These are phyloP conservation scores for Scatophagus argus DNA, from an alignment of 2,113 vertebrate species.

Conservation along the genomic window DNA sequence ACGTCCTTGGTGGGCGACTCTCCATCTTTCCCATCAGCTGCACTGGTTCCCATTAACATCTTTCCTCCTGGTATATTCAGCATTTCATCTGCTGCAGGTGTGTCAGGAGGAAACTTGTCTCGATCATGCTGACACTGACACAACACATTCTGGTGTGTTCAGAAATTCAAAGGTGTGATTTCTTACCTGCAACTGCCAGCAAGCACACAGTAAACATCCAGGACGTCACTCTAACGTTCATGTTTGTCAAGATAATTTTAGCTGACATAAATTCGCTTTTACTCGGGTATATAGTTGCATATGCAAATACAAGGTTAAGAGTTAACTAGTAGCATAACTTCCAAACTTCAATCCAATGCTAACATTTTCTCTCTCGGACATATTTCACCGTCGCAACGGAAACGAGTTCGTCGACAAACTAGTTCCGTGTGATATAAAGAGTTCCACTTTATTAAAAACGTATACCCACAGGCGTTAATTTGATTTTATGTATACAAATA, in stretches of 20 bases:
- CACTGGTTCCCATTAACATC: slow-evolving; percentile 87
- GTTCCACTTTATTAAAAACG: slow-evolving; percentile 28
- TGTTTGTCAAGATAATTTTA: neutral
- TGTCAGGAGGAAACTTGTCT: neutral
- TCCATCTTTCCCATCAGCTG: slow-evolving; percentile 82
- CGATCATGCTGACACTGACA: neutral
- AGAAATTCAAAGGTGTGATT: neutral
- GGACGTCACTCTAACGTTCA: neutral
- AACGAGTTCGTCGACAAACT: slow-evolving; percentile 9
- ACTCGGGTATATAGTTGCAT: neutral
- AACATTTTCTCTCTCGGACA: slow-evolving; percentile 8
- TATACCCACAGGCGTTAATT: neutral
- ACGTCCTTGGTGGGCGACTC: slow-evolving; percentile 84
- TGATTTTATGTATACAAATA: neutral
- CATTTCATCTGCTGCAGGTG: slow-evolving; percentile 73
- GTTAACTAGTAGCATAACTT: neutral
- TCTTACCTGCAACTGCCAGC: slow-evolving; percentile 59
- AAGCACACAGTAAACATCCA: slow-evolving; percentile 33
- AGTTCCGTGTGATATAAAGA: slow-evolving; percentile 13
- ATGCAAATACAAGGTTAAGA: neutral
- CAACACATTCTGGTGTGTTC: neutral
- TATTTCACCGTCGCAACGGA: slow-evolving; percentile 15
- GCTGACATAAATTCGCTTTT: neutral
- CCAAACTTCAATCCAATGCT: neutral
- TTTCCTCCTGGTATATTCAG: slow-evolving; percentile 86